Evolutionary conservation across 2,113 vertebrate species (phyloP).

Genomic region (Pteropus alecto): DNA sequence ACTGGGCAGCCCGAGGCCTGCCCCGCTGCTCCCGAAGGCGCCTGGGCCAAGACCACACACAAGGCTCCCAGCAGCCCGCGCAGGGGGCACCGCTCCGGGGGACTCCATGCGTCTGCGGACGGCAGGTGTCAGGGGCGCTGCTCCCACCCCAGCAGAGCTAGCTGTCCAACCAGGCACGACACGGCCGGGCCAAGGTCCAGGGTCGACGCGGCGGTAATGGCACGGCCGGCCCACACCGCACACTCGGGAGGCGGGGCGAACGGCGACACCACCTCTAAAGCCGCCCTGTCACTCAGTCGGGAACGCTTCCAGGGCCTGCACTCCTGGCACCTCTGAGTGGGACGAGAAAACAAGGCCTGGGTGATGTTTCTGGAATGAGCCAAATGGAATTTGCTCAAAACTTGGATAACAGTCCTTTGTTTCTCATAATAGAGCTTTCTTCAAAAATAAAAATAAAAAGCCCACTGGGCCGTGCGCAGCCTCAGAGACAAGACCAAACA

Average conservation of each 20-base stretch:
- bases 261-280: neutral
- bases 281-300: neutral
- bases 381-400: neutral
- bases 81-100: too few species aligned
- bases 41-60: too few species aligned
- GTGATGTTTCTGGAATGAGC: neutral
- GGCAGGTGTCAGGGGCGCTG: too few species aligned
- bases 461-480: neutral
- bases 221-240: too few species aligned
- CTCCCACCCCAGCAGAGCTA: too few species aligned
- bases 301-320: neutral
- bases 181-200: neutral
- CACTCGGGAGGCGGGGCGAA: neutral
- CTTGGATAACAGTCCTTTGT: conserved; percentile 53
- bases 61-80: fast-evolving
- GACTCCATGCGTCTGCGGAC: too few species aligned
- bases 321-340: neutral
- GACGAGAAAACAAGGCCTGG: neutral
- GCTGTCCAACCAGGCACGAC: too few species aligned
- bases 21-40: neutral
- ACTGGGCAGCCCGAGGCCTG: neutral
- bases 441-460: neutral
- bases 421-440: conserved; percentile 53
- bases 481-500: conserved; percentile 37
- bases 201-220: too few species aligned